Conservation (phyloP, 2,113 vertebrate species). For the Pedetes capensis region DNA sequence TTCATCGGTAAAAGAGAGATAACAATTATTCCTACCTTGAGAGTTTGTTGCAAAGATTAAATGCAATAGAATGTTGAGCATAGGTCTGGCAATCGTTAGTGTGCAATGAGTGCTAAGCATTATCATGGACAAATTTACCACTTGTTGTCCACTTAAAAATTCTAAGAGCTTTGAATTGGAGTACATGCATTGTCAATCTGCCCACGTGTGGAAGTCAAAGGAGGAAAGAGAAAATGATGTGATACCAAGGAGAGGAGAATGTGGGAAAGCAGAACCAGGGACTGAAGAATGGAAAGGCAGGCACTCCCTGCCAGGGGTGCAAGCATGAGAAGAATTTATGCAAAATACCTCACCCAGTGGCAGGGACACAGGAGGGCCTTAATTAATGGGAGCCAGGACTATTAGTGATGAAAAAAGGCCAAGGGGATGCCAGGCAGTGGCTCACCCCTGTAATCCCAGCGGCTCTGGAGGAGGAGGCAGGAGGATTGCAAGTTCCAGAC, state of each 20-base stretch:
- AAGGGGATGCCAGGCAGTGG: too few relatives aligned
- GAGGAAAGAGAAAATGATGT: not conserved
- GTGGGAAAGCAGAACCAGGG: not conserved
- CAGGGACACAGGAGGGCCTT: not conserved
- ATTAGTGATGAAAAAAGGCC: not conserved
- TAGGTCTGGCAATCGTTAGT: not conserved
- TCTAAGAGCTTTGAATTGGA: not conserved
- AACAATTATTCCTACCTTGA: not conserved
- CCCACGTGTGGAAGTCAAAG: not conserved
- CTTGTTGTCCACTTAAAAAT: not conserved
- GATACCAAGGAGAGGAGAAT: not conserved
- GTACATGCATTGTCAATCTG: not conserved
- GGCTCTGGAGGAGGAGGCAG: too few relatives aligned
- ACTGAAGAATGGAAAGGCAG: not conserved
- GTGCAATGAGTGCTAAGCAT: not conserved
- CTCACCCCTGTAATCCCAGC: too few relatives aligned
- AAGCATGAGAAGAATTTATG: not conserved
- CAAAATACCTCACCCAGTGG: not conserved
- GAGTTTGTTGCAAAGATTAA: not conserved
- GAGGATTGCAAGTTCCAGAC: too few relatives aligned
- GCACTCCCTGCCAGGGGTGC: fast-evolving
- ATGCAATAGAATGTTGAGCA: not conserved
- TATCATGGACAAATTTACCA: not conserved
- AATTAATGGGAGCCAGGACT: not conserved
- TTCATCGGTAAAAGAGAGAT: not conserved